Conservation (phyloP, 1,140 invertebrate species). For the Heterodera schachtii region DNA sequence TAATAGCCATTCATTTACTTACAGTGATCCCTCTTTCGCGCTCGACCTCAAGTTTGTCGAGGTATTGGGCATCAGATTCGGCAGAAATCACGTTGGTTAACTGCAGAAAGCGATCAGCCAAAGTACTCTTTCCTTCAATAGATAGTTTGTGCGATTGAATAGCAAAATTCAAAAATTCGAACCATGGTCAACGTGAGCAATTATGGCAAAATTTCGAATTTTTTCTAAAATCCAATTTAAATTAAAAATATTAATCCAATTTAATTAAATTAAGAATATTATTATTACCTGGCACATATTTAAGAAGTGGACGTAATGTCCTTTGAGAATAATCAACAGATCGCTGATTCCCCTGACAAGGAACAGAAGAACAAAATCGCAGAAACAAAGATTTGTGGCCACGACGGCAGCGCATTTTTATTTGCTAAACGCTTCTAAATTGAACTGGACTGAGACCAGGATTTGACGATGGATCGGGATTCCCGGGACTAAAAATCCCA, state of each 20-base stretch:
- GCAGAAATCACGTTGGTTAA: conserved; percentile 71
- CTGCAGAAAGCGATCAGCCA: conserved; percentile 89
- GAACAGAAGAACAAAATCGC: conserved; percentile 10
- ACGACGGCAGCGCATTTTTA: neutral
- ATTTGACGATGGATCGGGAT: too few species aligned
- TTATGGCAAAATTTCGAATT: conserved; percentile 91
- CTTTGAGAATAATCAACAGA: neutral
- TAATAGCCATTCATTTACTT: neutral
- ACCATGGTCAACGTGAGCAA: conserved; percentile 94
- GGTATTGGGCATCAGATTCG: conserved; percentile 74
- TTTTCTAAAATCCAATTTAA: conserved; percentile 69
- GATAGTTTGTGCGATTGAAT: neutral
- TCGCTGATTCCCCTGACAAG: neutral
- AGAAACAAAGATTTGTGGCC: conserved; percentile 8
- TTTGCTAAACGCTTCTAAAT: too few species aligned
- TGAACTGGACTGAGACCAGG: too few species aligned
- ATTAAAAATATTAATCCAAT: neutral
- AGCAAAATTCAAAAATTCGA: conserved; percentile 3
- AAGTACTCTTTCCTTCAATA: conserved; percentile 79
- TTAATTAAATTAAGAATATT: neutral
- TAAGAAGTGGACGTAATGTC: neutral
- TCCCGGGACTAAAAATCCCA: too few species aligned
- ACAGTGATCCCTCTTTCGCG: conserved; percentile 87
- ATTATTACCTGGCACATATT: conserved; percentile 21
- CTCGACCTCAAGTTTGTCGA: conserved; percentile 82